Conservation (phyloP, 2,113 vertebrate genomes). For the Zosterops borbonicus region DNA sequence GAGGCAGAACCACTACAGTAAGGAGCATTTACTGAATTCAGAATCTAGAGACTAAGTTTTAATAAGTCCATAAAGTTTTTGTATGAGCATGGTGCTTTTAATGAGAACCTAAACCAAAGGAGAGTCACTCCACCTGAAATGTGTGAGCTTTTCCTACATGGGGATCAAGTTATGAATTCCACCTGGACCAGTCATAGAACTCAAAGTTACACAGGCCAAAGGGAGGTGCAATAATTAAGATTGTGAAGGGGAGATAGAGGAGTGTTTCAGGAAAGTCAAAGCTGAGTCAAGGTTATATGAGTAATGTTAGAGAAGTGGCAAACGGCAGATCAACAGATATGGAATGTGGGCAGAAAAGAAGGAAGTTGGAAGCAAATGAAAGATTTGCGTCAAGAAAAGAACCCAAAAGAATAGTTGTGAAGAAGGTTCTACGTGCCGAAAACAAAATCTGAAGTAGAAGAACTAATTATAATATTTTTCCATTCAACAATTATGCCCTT, state of each 20-base stretch:
- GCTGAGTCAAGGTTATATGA: conserved; percentile 62
- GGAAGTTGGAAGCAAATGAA: conserved; percentile 65
- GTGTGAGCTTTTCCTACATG: background rate
- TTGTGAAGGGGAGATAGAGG: background rate
- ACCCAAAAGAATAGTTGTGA: background rate
- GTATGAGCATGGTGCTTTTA: background rate
- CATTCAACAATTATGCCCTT: conserved; percentile 45
- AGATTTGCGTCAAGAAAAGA: conserved; percentile 26
- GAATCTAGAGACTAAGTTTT: background rate
- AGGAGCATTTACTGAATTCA: background rate
- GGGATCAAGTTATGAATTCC: background rate
- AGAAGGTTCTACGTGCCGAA: background rate
- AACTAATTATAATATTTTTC: conserved; percentile 54
- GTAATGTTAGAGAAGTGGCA: conserved; percentile 36
- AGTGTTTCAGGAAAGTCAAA: conserved; percentile 43
- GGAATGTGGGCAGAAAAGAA: background rate
- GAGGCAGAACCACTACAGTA: background rate
- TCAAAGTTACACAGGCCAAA: background rate
- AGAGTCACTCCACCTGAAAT: background rate
- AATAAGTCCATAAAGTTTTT: background rate
- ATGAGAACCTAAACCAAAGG: background rate
- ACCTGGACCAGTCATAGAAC: background rate
- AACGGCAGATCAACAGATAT: conserved; percentile 48
- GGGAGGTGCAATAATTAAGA: background rate
- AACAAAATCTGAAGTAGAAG: conserved; percentile 30